Base-by-base conservation (phyloP, 2,113 vertebrate species). In the Corythoichthys haematopterus region DNA sequence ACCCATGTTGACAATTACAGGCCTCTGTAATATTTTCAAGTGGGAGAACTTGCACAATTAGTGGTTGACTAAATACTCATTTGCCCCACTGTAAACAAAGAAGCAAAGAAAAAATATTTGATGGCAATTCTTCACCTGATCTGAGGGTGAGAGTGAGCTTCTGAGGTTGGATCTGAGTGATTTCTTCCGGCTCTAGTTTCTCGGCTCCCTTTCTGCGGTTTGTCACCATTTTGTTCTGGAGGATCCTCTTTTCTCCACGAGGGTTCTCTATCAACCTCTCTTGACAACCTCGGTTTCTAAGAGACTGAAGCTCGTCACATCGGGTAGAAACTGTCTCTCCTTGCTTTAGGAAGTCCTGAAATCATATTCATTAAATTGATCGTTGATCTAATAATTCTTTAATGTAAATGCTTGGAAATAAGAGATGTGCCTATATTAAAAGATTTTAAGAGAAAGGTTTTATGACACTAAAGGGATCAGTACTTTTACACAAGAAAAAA, bases 161-260 rank as follows among this genome's bases (percentile, higher is more conserved):
- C 81, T 99, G 97, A 0, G 97, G 97, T 66, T 97, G 94, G 80
- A 99, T 94, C 87, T 99, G 97, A 1, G 95, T 99, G 74, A 99
- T 98, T 7, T 96, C 93, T 66, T 94, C 93, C 2, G 93, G 94
- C 60, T 82, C 91, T 51, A 94, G 87, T 52, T 94, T 93, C 56
- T 90, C 93, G 7, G 70, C 77, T 1, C 91, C 92, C 80, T 93
- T 95, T 62, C 78, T 92, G 64, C 95, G 95, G 66, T 97, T 91
- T 0, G 96, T 98, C 66, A 98, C 94, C 5, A 80, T 36, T 79
- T 92, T 94, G 53, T 98, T 84, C 83, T 83, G 87, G 2, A 89
- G 75, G 64, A 89, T 62, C 0, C 0, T 62, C 69, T 89, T 81
- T 7, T 65, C 72, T 0, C 97, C 96, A 38, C 86, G 79, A 7